phyloP scores from a whole-genome alignment of 2,797 vertebrate genomes.

The Astyanax mexicanus region DNA sequence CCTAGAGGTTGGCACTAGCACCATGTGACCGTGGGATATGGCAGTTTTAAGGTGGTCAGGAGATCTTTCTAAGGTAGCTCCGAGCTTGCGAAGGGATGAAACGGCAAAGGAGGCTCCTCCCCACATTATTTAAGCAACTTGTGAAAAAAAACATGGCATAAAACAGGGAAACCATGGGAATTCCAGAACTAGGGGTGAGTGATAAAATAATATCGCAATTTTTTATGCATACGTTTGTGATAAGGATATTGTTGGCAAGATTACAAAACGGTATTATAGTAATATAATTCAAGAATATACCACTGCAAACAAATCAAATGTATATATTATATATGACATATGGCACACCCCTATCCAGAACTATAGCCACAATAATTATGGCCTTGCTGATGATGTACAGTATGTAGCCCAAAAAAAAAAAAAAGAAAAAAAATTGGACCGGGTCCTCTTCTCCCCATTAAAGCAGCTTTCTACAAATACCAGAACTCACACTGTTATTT shows the following conservation, averaged over 20 bases:
- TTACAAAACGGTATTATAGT: too few relatives aligned
- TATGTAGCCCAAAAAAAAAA: not conserved
- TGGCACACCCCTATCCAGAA: too few relatives aligned
- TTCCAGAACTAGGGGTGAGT: too few relatives aligned
- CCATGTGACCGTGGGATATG: conserved; percentile 61
- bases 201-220: too few relatives aligned
- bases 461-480: conserved; percentile 9
- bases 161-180: not conserved
- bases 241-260: too few relatives aligned
- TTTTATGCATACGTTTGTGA: too few relatives aligned
- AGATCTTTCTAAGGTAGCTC: not conserved
- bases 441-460: conserved; percentile 20
- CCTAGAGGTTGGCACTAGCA: not conserved
- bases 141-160: not conserved
- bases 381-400: not conserved
- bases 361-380: not conserved
- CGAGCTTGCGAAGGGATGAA: not conserved
- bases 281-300: too few relatives aligned
- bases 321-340: too few relatives aligned
- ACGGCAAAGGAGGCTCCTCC: not conserved
- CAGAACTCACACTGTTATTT: conserved; percentile 36
- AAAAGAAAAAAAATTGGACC: conserved; percentile 23
- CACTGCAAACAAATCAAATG: too few relatives aligned
- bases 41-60: conserved; percentile 11
- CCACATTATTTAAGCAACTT: not conserved